These are phyloP conservation scores for Orthosia incerta DNA, from an alignment of 2,888 invertebrate species.

Conservation along the genomic window DNA sequence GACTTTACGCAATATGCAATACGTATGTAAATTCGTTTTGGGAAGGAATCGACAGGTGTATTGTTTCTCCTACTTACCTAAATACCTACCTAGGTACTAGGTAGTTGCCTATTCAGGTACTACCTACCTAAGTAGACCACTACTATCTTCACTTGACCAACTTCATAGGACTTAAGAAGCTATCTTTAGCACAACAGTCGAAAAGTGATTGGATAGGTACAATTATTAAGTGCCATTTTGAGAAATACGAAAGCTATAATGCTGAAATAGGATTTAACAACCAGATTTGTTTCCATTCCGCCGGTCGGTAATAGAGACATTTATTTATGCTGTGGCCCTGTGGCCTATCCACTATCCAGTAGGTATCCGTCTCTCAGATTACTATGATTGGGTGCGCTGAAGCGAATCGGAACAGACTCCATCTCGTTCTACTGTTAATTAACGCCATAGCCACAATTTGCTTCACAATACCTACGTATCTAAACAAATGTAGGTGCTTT, in stretches of 20 bases:
- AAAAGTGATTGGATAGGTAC: too few species aligned
- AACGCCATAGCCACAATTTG: slow-evolving; percentile 53
- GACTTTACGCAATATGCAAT: too few species aligned
- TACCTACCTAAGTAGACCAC: too few species aligned
- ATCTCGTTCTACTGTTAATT: slow-evolving; percentile 69
- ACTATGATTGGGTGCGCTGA: slow-evolving; percentile 75
- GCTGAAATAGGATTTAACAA: background rate
- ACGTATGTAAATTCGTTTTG: too few species aligned
- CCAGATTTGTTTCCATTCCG: background rate
- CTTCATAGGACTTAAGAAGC: too few species aligned
- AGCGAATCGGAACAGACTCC: slow-evolving; percentile 68
- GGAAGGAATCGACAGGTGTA: too few species aligned
- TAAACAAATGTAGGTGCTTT: slow-evolving; percentile 16
- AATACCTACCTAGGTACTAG: too few species aligned
- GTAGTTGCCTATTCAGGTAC: too few species aligned
- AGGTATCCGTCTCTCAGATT: slow-evolving; percentile 61
- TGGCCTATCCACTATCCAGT: slow-evolving; percentile 13
- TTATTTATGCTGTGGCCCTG: slow-evolving; percentile 52
- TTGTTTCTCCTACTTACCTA: too few species aligned
- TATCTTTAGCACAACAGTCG: too few species aligned
- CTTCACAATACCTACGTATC: slow-evolving; percentile 28
- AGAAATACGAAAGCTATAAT: background rate
- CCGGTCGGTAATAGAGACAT: background rate
- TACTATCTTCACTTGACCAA: too few species aligned
- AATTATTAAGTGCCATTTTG: background rate